These are phyloP conservation scores for Drosophila repleta DNA, from an alignment of 1,140 invertebrate genomes.

Conservation along the genomic window DNA sequence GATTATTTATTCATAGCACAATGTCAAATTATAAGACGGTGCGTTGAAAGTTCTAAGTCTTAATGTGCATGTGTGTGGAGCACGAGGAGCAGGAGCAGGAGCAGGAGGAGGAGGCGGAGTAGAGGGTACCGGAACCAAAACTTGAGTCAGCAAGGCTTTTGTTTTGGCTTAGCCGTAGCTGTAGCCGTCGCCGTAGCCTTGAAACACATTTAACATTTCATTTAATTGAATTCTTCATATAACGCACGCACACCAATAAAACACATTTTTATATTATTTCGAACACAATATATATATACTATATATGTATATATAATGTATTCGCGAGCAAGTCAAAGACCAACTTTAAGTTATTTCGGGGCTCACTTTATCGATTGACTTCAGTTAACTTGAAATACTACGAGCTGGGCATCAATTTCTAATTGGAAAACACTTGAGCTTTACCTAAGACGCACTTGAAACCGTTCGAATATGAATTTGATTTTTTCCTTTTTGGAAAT, in stretches of 20 bases:
- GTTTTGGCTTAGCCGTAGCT: slow-evolving; percentile 47
- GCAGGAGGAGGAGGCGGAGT: neutral
- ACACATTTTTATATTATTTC: slow-evolving; percentile 12
- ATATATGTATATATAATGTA: slow-evolving; percentile 2
- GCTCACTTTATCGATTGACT: slow-evolving; percentile 70
- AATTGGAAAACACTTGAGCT: neutral
- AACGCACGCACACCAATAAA: slow-evolving; percentile 39
- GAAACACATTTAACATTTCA: slow-evolving; percentile 55
- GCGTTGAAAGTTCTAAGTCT: slow-evolving; percentile 20
- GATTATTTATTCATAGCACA: slow-evolving; percentile 34
- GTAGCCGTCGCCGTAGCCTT: slow-evolving; percentile 40
- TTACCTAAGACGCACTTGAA: slow-evolving; percentile 25
- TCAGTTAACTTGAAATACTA: slow-evolving; percentile 22
- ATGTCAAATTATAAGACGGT: slow-evolving; percentile 21
- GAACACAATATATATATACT: neutral
- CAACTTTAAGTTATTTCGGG: slow-evolving; percentile 27
- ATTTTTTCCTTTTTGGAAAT: slow-evolving; percentile 10
- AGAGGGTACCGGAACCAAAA: neutral
- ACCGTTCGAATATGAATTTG: neutral
- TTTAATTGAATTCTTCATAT: slow-evolving; percentile 33
- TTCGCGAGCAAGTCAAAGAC: slow-evolving; percentile 28
- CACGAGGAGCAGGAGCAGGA: neutral
- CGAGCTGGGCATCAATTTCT: slow-evolving; percentile 3
- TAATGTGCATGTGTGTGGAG: slow-evolving; percentile 27
- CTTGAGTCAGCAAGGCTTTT: slow-evolving; percentile 48